These are phyloP conservation scores for Nephrotoma appendiculata DNA, from an alignment of 2,888 invertebrate species.

Conservation along the genomic window DNA sequence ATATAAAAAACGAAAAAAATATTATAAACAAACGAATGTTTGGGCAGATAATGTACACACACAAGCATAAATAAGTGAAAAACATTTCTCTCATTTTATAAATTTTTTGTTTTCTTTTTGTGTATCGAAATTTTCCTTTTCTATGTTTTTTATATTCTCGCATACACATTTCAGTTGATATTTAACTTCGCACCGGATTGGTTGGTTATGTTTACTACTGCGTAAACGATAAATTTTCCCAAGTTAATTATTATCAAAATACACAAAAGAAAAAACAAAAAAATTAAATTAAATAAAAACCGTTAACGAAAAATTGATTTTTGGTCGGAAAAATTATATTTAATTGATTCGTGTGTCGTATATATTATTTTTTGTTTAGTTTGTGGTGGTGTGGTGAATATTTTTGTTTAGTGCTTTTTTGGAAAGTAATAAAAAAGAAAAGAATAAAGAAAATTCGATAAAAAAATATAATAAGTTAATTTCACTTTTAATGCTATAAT, in stretches of 20 bases:
- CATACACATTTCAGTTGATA: not conserved
- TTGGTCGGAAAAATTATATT: not conserved
- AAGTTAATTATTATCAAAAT: not conserved
- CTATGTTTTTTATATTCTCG: not conserved
- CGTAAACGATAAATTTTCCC: not conserved
- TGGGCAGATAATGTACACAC: not conserved
- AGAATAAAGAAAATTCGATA: not conserved
- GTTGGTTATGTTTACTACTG: not conserved
- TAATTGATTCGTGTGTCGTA: not conserved
- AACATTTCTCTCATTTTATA: not conserved
- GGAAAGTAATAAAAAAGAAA: not conserved
- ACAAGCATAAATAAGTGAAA: not conserved
- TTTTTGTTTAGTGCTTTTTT: not conserved
- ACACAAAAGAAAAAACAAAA: not conserved
- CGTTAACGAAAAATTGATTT: not conserved
- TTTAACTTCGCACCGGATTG: not conserved
- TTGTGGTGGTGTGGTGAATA: not conserved
- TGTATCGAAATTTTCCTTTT: not conserved
- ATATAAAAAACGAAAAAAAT: not conserved
- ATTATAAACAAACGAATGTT: not conserved
- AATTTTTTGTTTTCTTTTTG: not conserved
- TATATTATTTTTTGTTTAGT: not conserved
- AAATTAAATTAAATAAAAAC: not conserved
- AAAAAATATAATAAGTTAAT: not conserved
- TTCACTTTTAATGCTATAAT: not conserved